Percentiles rank a stretch among this genome's conserved stretches.
Conservation (phyloP, 2,888 invertebrate genomes). For the Octodonta nipae region DNA sequence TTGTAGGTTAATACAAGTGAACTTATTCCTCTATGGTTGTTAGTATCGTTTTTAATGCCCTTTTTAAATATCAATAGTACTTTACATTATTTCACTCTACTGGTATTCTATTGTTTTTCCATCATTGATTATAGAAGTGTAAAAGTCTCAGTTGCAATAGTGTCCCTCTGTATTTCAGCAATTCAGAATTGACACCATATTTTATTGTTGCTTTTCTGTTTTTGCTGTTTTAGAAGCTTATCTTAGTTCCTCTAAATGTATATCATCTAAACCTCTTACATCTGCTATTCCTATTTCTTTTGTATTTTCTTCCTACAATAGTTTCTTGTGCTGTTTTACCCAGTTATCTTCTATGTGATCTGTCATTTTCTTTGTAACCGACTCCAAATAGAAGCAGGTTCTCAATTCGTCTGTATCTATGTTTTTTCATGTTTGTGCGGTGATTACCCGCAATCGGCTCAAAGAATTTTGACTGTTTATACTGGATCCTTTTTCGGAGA, state of each 20-base stretch:
- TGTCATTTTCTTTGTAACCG: constrained; percentile 1
- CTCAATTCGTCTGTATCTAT: too few species aligned
- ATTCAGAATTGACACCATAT: not conserved
- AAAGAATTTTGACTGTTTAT: too few species aligned
- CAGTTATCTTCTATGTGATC: not conserved
- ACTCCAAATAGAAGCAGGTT: too few species aligned
- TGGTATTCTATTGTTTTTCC: not conserved
- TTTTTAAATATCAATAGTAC: constrained; percentile 1
- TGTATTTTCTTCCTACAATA: not conserved
- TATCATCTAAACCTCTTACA: too few species aligned
- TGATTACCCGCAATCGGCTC: too few species aligned
- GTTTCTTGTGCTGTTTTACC: not conserved
- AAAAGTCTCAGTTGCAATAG: constrained; percentile 1
- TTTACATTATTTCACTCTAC: not conserved
- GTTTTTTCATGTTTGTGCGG: too few species aligned
- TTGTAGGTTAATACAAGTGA: not conserved
- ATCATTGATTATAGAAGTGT: not conserved
- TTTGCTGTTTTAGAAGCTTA: too few species aligned
- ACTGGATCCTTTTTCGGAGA: too few species aligned
- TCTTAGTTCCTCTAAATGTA: too few species aligned
- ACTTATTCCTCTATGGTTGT: too few species aligned
- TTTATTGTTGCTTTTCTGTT: not conserved
- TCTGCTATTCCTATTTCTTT: not conserved
- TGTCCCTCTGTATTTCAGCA: constrained; percentile 1
- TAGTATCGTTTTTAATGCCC: constrained; percentile 1